Evolutionary conservation across 1,140 invertebrate species (phyloP), one percentile per base, ranked within the genome.

Genomic region (Plutomurus gul): DNA sequence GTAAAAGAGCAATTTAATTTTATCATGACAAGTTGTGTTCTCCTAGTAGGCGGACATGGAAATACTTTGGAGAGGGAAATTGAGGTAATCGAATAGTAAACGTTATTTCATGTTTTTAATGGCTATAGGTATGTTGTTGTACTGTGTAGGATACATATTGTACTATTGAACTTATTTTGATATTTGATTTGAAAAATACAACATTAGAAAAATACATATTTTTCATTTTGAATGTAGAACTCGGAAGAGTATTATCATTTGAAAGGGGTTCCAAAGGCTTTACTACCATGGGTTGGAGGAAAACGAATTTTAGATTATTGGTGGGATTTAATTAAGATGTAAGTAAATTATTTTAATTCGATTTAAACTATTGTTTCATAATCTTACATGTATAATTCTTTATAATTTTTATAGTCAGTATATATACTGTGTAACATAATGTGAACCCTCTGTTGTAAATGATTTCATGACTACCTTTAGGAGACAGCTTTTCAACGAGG

Each of bases 401-500:
- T n/a, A n/a, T n/a, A n/a, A n/a, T n/a, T n/a, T n/a, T n/a, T n/a
- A n/a, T n/a, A n/a, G n/a, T n/a, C n/a, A n/a, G n/a, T n/a, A n/a
- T n/a, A n/a, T n/a, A n/a, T n/a, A n/a, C n/a, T n/a, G n/a, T n/a
- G n/a, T n/a, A n/a, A n/a, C n/a, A n/a, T n/a, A n/a, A n/a, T n/a
- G n/a, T n/a, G n/a, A n/a, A n/a, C n/a, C n/a, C n/a, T n/a, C n/a
- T n/a, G n/a, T n/a, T n/a, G n/a, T n/a, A 71, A 71, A 71, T 16
- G 7, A 36, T 7, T 13, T 36, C 20, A 37, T 37, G 11, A 6
- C 8, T 8, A 33, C 3, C 65, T 76, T 18, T 71, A 85, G 85
- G 73, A 73, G 85, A 18, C 82, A 84, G 60, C 73, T 84, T 10
- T 84, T 85, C 74, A 84, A 78, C 56, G 83, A 85, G 71, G 85